A percentile compares a stretch with the other conserved stretches of the same genome.
Evolutionary conservation across 2,797 vertebrate species (phyloP).

Genomic region (Xenentodon cancila): DNA sequence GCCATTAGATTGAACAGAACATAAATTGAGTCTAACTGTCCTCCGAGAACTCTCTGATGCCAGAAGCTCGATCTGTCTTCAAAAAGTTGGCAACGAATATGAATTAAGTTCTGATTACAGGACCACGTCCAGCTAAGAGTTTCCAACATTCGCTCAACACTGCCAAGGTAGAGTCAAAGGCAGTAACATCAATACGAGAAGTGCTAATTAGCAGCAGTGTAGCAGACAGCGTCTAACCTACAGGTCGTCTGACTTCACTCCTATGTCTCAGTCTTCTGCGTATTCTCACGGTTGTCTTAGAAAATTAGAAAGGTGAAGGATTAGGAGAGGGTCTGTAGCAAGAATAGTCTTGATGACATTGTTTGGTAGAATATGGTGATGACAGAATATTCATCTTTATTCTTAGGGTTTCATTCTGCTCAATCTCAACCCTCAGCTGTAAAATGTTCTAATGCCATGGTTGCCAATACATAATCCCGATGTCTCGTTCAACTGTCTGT

Average conservation of each 20-base stretch:
- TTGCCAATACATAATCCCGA: slow-evolving; percentile 68
- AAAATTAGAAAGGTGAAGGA: slow-evolving; percentile 40
- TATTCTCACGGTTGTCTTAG: slow-evolving; percentile 45
- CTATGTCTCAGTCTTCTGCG: slow-evolving; percentile 50
- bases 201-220: slow-evolving; percentile 69
- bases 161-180: slow-evolving; percentile 68
- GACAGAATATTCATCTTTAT: slow-evolving; percentile 47
- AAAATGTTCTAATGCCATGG: slow-evolving; percentile 57
- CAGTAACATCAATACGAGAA: slow-evolving; percentile 61
- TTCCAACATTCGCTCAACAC: slow-evolving; percentile 54
- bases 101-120: slow-evolving; percentile 49
- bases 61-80: slow-evolving; percentile 54
- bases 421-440: slow-evolving; percentile 52
- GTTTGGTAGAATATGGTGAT: slow-evolving; percentile 22
- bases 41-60: slow-evolving; percentile 28
- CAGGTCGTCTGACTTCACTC: slow-evolving; percentile 49
- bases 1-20: slow-evolving; percentile 31
- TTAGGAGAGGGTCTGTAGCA: slow-evolving; percentile 50
- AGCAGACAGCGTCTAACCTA: slow-evolving; percentile 59
- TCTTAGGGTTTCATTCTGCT: slow-evolving; percentile 51
- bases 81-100: slow-evolving; percentile 55
- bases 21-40: slow-evolving; percentile 36
- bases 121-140: slow-evolving; percentile 57
- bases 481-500: slow-evolving; percentile 58
- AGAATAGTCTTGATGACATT: slow-evolving; percentile 23